Percentiles rank a stretch among this genome's conserved stretches.
Conservation (phyloP, 2,888 invertebrate species). For the Agrilus biguttatus region DNA sequence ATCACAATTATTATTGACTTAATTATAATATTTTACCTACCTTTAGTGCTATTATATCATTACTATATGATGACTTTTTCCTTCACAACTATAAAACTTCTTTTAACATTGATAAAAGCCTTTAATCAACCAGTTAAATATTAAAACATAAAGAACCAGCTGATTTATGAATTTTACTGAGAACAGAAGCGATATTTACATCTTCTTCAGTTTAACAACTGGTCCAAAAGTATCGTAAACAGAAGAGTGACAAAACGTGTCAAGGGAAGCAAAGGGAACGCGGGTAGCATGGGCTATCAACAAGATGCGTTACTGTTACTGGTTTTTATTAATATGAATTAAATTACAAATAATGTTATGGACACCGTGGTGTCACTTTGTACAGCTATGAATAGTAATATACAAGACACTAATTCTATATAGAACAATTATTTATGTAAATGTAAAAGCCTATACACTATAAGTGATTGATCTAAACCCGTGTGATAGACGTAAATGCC, state of each 20-base stretch:
- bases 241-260: conserved; percentile 4
- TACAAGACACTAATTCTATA: conserved; percentile 16
- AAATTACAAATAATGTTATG: conserved; percentile 20
- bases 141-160: too few relatives aligned
- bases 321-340: conserved; percentile 20
- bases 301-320: conserved; percentile 10
- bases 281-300: background rate
- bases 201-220: too few relatives aligned
- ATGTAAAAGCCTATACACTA: conserved; percentile 17
- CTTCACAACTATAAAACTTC: too few relatives aligned
- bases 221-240: too few relatives aligned
- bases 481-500: conserved; percentile 7
- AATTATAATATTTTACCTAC: too few relatives aligned
- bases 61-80: too few relatives aligned
- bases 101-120: too few relatives aligned
- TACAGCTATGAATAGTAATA: conserved; percentile 19
- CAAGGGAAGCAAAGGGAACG: background rate
- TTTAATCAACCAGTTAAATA: too few relatives aligned
- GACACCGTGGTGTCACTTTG: conserved; percentile 17
- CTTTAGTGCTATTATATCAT: too few relatives aligned
- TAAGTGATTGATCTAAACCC: conserved; percentile 15
- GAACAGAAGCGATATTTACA: too few relatives aligned
- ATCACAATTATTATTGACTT: too few relatives aligned
- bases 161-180: too few relatives aligned
- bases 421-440: conserved; percentile 12